Evolutionary conservation across 2,113 vertebrate species (phyloP).

Genomic region (Phylloscopus trochiloides): DNA sequence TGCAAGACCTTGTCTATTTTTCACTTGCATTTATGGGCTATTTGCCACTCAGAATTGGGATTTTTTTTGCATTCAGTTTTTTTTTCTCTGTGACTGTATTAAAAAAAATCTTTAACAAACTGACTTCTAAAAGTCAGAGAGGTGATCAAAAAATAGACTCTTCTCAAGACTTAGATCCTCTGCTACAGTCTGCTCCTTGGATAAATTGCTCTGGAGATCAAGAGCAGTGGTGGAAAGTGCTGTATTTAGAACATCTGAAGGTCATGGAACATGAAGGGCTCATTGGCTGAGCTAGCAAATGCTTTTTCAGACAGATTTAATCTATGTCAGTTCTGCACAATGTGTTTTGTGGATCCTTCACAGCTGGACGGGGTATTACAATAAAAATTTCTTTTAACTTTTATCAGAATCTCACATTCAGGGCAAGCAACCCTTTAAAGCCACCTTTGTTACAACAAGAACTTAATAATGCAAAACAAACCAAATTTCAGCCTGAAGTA

Average conservation of each 20-base stretch:
- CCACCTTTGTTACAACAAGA: neutral
- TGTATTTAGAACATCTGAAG: neutral
- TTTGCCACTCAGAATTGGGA: neutral
- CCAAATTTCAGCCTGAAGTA: neutral
- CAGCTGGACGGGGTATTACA: neutral
- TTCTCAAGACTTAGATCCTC: neutral
- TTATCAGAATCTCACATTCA: neutral
- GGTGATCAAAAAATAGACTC: neutral
- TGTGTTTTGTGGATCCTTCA: neutral
- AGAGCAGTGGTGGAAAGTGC: neutral
- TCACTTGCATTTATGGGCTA: neutral
- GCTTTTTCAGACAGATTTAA: neutral
- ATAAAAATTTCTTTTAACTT: neutral
- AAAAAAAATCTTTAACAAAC: neutral
- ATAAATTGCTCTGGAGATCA: neutral
- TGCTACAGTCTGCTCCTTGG: neutral
- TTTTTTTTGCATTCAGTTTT: neutral
- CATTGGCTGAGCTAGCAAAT: neutral
- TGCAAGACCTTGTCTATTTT: neutral
- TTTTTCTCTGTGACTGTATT: neutral
- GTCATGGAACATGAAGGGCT: neutral
- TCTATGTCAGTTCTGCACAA: neutral
- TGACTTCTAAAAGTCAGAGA: neutral
- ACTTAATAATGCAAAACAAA: neutral
- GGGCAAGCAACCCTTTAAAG: neutral